Conservation (phyloP, 2,888 invertebrate genomes). For the Scaptomyza flava region DNA sequence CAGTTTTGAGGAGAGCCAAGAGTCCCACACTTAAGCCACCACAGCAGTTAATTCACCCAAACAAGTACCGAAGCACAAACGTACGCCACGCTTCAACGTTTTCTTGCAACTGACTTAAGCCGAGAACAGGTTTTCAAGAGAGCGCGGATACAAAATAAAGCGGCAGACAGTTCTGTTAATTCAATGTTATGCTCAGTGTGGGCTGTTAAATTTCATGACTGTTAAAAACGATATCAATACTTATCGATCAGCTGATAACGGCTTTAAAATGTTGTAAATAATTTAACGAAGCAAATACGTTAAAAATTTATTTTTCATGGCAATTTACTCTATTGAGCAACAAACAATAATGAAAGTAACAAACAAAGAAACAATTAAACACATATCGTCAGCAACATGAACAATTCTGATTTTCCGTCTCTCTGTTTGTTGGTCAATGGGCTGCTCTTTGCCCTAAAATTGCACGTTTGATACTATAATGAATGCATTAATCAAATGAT, state of each 20-base stretch:
- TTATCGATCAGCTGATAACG: background rate
- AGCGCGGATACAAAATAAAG: conserved; percentile 85
- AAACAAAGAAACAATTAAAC: background rate
- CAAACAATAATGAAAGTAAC: background rate
- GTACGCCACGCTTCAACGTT: conserved; percentile 58
- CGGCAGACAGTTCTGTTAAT: conserved; percentile 14
- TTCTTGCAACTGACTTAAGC: conserved; percentile 45
- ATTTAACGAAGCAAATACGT: background rate
- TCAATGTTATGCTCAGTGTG: conserved; percentile 16
- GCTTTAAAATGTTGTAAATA: background rate
- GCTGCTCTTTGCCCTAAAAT: background rate
- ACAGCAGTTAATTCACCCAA: conserved; percentile 43
- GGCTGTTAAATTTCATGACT: conserved; percentile 12
- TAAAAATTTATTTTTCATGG: too few relatives aligned
- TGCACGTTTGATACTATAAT: background rate
- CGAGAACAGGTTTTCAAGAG: conserved; percentile 57
- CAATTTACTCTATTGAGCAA: background rate
- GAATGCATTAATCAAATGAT: background rate
- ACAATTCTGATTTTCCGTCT: too few relatives aligned
- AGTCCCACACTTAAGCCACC: conserved; percentile 44
- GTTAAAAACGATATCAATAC: conserved; percentile 4
- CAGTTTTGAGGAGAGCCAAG: conserved; percentile 34
- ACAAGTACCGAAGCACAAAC: conserved; percentile 35
- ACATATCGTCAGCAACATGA: background rate
- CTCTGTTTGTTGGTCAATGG: too few relatives aligned